Percentiles rank a stretch among this genome's conserved stretches.
Evolutionary conservation across 2,888 invertebrate species (phyloP).

Genomic region (Arctia plantaginis): DNA sequence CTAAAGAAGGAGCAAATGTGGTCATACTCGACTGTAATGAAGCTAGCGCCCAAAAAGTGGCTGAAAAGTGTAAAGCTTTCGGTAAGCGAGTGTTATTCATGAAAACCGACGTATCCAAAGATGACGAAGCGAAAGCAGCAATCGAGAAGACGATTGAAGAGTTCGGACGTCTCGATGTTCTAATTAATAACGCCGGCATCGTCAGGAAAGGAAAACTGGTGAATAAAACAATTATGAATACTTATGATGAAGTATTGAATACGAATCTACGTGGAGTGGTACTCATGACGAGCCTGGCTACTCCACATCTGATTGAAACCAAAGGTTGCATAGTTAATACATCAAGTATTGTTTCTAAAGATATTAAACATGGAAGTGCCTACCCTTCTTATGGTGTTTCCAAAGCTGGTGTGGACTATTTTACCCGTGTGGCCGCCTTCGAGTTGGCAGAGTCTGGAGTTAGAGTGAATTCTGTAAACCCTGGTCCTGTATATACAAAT

Average conservation of each 20-base stretch:
- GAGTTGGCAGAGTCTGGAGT: slow-evolving; percentile 16
- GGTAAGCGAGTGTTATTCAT: slow-evolving; percentile 45
- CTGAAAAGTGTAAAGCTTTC: slow-evolving; percentile 37
- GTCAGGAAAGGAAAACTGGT: slow-evolving; percentile 29
- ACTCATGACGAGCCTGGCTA: slow-evolving; percentile 55
- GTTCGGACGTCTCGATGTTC: slow-evolving; percentile 58
- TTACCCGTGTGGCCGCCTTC: slow-evolving; percentile 3
- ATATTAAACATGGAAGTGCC: background rate
- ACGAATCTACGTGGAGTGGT: slow-evolving; percentile 57
- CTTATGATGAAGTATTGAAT: slow-evolving; percentile 55
- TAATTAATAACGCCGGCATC: slow-evolving; percentile 64
- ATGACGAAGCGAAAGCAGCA: slow-evolving; percentile 50
- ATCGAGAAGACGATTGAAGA: slow-evolving; percentile 54
- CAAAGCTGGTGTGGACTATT: slow-evolving; percentile 13
- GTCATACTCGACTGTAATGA: slow-evolving; percentile 17
- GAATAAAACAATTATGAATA: slow-evolving; percentile 37
- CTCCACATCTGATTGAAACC: slow-evolving; percentile 52
- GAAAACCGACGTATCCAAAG: slow-evolving; percentile 59
- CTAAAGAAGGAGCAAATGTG: slow-evolving; percentile 28
- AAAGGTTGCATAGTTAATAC: slow-evolving; percentile 63
- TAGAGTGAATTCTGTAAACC: slow-evolving; percentile 16
- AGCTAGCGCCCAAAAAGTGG: slow-evolving; percentile 21
- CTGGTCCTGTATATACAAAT: slow-evolving; percentile 14
- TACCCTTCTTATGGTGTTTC: slow-evolving; percentile 18
- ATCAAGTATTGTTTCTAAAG: slow-evolving; percentile 49